Base-by-base conservation (phyloP, 1,140 invertebrate species). In the Bombus difficillimus region DNA sequence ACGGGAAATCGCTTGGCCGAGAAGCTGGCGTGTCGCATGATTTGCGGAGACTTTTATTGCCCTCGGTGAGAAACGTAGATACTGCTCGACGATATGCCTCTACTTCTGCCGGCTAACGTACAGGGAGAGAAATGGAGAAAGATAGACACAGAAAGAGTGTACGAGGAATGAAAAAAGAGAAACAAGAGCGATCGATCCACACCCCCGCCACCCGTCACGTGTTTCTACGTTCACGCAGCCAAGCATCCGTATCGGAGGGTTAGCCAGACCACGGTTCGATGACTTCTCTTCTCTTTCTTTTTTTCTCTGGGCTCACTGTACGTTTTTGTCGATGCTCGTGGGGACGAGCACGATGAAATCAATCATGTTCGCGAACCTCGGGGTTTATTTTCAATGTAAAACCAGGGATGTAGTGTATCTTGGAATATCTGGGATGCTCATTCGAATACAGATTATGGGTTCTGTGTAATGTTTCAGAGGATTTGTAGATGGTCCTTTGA, bases 11-110 rank as follows among this genome's bases (percentile, higher is more conserved):
- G 89, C 68, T 18, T 66, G 76, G 73, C 71, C 74, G 83, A 77
- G 74, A 77, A 66, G 88, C 85, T 93, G 89, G 89, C 91, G 91
- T 92, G 92, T 93, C 91, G 88, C 91, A 90, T 93, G 90, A 93
- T 91, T 92, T 89, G 91, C 91, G 85, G 73, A 89, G 92, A 92
- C 91, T 92, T 92, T 92, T 91, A 92, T 92, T 91, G 90, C 87
- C 86, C 77, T 32, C 66, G 80, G 73, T 80, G 76, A 78, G 64
- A 87, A 83, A 88, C 41, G 83, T 34, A 80, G 82, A 87, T 87
- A 75, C 83, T 57, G 68, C 59, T 62, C 77, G 68, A 78, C 85
- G 90, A 91, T 91, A 86, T 68, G 69, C 72, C 77, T 43, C 57
- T 32, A 59, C 15, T 37, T 59, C 43, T 64, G 1, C 62, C 57